These are phyloP conservation scores for Pituophis catenifer DNA, from an alignment of 2,113 vertebrate species.

Conservation along the genomic window DNA sequence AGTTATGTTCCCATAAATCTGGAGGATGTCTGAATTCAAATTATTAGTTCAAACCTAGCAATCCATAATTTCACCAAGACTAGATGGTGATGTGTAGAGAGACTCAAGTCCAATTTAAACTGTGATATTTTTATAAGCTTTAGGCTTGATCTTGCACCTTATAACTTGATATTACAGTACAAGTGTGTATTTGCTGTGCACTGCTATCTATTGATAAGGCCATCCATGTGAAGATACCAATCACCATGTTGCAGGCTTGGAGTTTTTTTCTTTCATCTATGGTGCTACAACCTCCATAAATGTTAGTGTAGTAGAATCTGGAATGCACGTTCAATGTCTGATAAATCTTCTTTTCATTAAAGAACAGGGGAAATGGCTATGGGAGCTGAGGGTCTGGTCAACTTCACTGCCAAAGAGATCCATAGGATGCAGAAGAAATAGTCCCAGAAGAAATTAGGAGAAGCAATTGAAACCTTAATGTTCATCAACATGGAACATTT, in stretches of 20 bases:
- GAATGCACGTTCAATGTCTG: not conserved
- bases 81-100: not conserved
- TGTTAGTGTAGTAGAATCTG: not conserved
- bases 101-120: not conserved
- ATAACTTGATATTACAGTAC: not conserved
- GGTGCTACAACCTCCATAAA: not conserved
- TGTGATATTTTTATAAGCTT: not conserved
- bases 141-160: not conserved
- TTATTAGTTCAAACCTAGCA: not conserved
- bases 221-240: not conserved
- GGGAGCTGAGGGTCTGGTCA: not conserved
- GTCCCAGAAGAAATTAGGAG: not conserved
- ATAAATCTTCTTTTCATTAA: not conserved
- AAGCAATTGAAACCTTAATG: not conserved
- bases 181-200: not conserved
- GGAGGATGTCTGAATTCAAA: not conserved
- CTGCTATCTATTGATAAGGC: not conserved
- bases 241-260: not conserved
- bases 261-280: not conserved
- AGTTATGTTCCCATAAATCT: not conserved
- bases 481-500: not conserved
- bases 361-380: not conserved
- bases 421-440: not conserved
- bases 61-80: not conserved
- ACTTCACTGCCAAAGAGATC: not conserved